Base-by-base conservation (phyloP, 2,888 invertebrate species). In the Protophormia terraenovae region DNA sequence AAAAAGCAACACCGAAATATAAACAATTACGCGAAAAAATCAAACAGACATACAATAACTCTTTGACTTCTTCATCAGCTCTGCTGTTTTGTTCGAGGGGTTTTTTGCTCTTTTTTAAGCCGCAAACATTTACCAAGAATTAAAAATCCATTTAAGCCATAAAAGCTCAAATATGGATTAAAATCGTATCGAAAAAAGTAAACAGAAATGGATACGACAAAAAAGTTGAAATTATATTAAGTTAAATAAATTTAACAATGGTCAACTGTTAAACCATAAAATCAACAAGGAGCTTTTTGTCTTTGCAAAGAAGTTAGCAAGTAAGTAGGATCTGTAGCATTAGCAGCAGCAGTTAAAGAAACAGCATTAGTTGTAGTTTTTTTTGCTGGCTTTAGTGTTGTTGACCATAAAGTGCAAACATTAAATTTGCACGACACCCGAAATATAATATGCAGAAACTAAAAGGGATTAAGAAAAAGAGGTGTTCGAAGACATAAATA, bases 41-140 rank as follows among this genome's bases (percentile, higher is more conserved):
- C 64, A 35, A 76, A 71, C 58, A 50, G 7, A 1, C 41, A 53
- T 32, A 27, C 27, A n/a, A 3, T 45, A 47, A 38, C 27, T 24
- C 38, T 10, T 58, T 71, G 71, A 84, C 71, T 76, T 76, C 79
- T 84, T 84, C 80, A 84, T 84, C 83, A 73, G 79, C 72, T 16
- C n/a, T 19, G n/a, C n/a, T 22, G 24, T 45, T 27, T 58, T 53
- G 19, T 8, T 19, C 2, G 50, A 12, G 3, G 22, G n/a, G 27
- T 38, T 71, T 55, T 2, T 35, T 53, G 38, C 16, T 14, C 41
- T 55, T 66, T 12, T 16, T 14, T 14, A 27, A 19, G 60, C 35
- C 29, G 50, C 60, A 73, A 66, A 73, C 29, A 60, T 81, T 81
- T 67, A 76, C 67, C 24, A 32, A 35, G 79, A 69, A 84, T 71